Conservation (phyloP, 64 coral and sea anemone species). For the Catalaphyllia jardinei region DNA sequence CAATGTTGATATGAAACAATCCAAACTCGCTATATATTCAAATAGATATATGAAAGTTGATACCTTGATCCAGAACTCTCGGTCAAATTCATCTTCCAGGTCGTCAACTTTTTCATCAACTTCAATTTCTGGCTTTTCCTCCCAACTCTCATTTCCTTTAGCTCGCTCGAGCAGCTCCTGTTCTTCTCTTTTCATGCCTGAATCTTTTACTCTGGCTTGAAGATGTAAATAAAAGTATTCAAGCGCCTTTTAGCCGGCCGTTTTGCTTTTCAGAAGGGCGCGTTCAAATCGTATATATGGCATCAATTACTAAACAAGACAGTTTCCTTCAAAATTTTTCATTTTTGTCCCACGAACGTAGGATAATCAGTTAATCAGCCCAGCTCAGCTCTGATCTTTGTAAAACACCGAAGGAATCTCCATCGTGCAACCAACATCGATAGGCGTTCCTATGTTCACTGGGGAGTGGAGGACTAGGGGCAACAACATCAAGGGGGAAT, state of each 20-base stretch:
- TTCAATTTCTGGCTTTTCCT: constrained; percentile 39
- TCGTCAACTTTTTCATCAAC: not conserved
- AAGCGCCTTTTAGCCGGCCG: too few species aligned
- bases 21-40: not conserved
- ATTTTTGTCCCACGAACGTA: too few species aligned
- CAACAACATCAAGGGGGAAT: not conserved
- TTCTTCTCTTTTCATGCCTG: constrained; percentile 26
- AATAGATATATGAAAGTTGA: not conserved
- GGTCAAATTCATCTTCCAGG: constrained; percentile 87
- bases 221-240: too few species aligned
- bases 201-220: not conserved
- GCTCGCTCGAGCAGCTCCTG: constrained; percentile 42
- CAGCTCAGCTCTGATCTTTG: too few species aligned
- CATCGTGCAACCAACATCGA: not conserved
- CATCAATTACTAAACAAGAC: too few species aligned
- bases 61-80: constrained; percentile 80
- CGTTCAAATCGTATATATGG: too few species aligned
- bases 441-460: not conserved
- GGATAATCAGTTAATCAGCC: too few species aligned
- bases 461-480: not conserved
- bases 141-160: not conserved
- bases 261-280: too few species aligned
- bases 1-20: too few species aligned
- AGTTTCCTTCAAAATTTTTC: too few species aligned
- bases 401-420: not conserved